These are phyloP conservation scores for Poeciliopsis paucimaculata DNA, from an alignment of 2,797 vertebrate genomes.

Conservation along the genomic window DNA sequence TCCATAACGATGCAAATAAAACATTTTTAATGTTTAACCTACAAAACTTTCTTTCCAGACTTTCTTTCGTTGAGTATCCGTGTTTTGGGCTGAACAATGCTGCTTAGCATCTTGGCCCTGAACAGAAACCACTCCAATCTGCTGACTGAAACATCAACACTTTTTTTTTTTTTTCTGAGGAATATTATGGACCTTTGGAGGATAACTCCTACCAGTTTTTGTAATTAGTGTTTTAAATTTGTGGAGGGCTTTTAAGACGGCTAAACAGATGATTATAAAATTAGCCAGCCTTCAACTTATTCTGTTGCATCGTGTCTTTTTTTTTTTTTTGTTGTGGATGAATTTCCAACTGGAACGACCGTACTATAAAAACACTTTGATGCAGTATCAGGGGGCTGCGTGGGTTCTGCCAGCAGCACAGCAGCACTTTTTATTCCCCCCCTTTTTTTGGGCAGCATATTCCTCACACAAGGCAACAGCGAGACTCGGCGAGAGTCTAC, in stretches of 20 bases:
- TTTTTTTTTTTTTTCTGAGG: not conserved
- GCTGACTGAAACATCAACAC: not conserved
- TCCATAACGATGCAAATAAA: too few species aligned
- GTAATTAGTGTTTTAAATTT: not conserved
- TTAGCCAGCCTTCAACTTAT: not conserved
- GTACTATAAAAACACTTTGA: not conserved
- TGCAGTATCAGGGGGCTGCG: not conserved
- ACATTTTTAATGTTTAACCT: too few species aligned
- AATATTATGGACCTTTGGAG: too few species aligned
- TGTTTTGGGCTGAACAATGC: not conserved
- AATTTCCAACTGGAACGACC: not conserved
- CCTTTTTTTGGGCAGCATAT: not conserved
- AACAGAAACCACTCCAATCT: not conserved
- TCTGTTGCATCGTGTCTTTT: not conserved
- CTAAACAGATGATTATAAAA: not conserved
- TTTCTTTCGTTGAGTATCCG: not conserved
- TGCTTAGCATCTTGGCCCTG: not conserved
- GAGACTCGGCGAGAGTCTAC: slow-evolving; percentile 11
- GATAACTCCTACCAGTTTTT: not conserved
- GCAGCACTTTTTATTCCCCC: too few species aligned
- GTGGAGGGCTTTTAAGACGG: not conserved
- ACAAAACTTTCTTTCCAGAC: not conserved
- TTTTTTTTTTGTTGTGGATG: not conserved
- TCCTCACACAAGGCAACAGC: slow-evolving; percentile 5
- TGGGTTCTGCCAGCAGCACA: not conserved